Percentiles rank a stretch among this genome's conserved stretches.
phyloP scores from a whole-genome alignment of 2,113 vertebrate genomes.

The Hyperopisus bebe region DNA sequence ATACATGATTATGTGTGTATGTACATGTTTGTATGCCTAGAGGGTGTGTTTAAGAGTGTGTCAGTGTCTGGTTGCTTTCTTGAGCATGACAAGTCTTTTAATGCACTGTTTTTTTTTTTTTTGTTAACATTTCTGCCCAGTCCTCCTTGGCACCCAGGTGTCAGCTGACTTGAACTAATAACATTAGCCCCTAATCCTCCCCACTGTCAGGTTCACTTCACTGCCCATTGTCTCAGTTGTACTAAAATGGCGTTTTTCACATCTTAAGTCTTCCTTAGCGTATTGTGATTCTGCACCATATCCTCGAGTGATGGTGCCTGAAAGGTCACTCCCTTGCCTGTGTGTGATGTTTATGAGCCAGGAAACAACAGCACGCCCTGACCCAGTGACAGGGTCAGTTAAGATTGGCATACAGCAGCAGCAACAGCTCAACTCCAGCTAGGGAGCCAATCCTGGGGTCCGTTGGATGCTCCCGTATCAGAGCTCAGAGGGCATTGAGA shows the following conservation, averaged over 20 bases:
- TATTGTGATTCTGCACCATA: not conserved
- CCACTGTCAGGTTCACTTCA: not conserved
- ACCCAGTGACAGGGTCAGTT: not conserved
- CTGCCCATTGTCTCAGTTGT: not conserved
- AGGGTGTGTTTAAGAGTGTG: not conserved
- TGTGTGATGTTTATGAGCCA: constrained; percentile 8
- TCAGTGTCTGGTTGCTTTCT: not conserved
- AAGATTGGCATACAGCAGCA: not conserved
- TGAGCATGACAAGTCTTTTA: not conserved
- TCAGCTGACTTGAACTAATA: not conserved
- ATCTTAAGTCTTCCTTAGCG: constrained; percentile 4
- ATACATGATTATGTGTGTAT: constrained; percentile 25
- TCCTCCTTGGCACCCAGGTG: not conserved
- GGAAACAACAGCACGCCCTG: not conserved
- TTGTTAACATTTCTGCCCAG: not conserved
- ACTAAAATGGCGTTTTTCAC: not conserved
- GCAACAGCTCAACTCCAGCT: not conserved
- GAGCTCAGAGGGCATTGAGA: not conserved
- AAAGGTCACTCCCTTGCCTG: not conserved
- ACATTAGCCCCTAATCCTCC: not conserved
- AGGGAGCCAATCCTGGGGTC: not conserved
- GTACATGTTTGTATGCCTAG: constrained; percentile 5
- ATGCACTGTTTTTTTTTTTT: not conserved
- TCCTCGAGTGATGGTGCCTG: not conserved
- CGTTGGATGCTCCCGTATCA: not conserved